Evolutionary conservation across 2,888 invertebrate genomes (phyloP).

Genomic region (Anthoptus insignis): DNA sequence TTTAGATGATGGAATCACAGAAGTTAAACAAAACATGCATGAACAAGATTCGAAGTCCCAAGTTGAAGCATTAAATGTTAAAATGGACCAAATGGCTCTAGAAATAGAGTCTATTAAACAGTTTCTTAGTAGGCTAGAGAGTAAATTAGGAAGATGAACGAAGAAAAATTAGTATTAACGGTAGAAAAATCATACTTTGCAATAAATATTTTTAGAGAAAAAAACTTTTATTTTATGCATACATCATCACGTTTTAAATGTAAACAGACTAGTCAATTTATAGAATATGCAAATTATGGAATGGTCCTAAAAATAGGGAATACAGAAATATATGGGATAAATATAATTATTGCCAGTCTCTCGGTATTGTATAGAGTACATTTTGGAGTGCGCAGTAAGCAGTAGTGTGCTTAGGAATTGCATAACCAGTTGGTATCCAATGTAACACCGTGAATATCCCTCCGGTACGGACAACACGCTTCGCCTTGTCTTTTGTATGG

Average conservation of each 20-base stretch:
- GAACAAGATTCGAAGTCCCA: conserved; percentile 61
- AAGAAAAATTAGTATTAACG: not conserved
- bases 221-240: not conserved
- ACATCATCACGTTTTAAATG: not conserved
- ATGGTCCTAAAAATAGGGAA: no score
- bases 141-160: conserved; percentile 56
- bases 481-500: no score
- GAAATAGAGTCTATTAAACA: conserved; percentile 72
- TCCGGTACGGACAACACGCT: no score
- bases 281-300: no score
- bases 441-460: no score
- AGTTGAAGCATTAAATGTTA: conserved; percentile 66
- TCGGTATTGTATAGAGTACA: no score
- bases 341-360: no score
- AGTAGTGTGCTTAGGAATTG: no score
- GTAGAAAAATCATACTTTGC: not conserved
- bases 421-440: no score
- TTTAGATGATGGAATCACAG: conserved; percentile 64
- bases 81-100: conserved; percentile 72
- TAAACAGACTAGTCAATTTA: no score
- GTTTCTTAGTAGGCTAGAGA: conserved; percentile 69
- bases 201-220: not conserved
- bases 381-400: no score
- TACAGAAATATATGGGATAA: no score
- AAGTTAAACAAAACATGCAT: conserved; percentile 65